Base-by-base conservation (phyloP, 2,888 invertebrate genomes). In the Drosophila prostipennis region DNA sequence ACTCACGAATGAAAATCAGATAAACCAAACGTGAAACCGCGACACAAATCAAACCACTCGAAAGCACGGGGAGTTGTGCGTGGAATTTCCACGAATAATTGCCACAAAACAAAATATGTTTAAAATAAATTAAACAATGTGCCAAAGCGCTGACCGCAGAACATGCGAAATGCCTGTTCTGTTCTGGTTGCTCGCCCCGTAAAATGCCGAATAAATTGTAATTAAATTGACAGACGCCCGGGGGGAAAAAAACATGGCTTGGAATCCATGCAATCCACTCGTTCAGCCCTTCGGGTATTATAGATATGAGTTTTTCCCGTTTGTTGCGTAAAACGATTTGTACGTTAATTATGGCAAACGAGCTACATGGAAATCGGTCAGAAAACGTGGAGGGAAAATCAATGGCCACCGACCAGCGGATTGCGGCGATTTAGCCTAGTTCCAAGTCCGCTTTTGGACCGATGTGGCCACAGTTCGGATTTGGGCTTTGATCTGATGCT, bases 81-180 rank as follows among this genome's bases (percentile, higher is more conserved):
- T 10, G 63, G 45, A 34, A n/a, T n/a, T 53, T 71, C 42, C 60
- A 36, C 70, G 72, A 77, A 57, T 72, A 67, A 72, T 78, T 73
- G 75, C 72, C 81, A 68, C 77, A 79, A 79, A 42, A 77, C 55
- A 60, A 64, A 80, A 84, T 73, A 74, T 78, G 64, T 65, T 79
- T 76, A 52, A 84, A 84, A 84, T 81, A 76, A 79, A 80, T 80
- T 79, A 79, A 84, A 79, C 81, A 80, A 79, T 80, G 78, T 84
- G 77, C 76, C 73, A 77, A 82, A 76, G 70, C 72, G 56, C 49
- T 14, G 64, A 79, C 83, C 82, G 34, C 82, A 82, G 51, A 56
- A 75, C 83, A 80, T 68, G 67, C 67, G 53, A 61, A 63, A 71
- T 74, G 68, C 51, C 51, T 55, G 60, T 45, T 70, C 52, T 58